A percentile compares a stretch with the other conserved stretches of the same genome.
These are phyloP conservation scores for Scortum barcoo DNA, from an alignment of 2,113 vertebrate species.

Conservation along the genomic window DNA sequence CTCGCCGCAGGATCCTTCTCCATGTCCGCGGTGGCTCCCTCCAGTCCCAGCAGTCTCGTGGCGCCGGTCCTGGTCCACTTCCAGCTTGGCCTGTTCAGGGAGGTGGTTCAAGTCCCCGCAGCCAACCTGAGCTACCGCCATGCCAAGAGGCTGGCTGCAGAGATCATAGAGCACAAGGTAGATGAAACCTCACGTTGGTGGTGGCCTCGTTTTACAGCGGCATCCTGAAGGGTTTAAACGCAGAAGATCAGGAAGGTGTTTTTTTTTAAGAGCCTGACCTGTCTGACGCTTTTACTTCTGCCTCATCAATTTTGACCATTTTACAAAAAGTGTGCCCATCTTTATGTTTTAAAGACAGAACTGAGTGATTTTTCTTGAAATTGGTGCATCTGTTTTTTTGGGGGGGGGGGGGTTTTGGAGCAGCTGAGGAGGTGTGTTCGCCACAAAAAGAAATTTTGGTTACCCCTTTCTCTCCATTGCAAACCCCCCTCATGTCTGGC, in stretches of 20 bases:
- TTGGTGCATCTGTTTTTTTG: background rate
- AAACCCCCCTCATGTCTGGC: background rate
- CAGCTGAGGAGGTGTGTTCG: background rate
- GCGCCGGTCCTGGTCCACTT: constrained; percentile 70
- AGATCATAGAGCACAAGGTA: constrained; percentile 84
- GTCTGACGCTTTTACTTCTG: background rate
- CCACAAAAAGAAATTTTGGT: background rate
- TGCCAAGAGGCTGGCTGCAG: constrained; percentile 75
- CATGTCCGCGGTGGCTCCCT: constrained; percentile 55
- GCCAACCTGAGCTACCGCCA: constrained; percentile 74
- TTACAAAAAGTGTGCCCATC: no score
- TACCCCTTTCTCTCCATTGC: background rate
- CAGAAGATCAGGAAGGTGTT: background rate
- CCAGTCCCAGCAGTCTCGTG: constrained; percentile 5
- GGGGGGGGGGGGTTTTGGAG: no score
- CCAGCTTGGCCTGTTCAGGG: constrained; percentile 83
- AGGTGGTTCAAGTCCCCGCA: constrained; percentile 70
- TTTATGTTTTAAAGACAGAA: background rate
- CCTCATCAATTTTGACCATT: background rate
- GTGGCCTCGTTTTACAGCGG: background rate
- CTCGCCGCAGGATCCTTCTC: constrained; percentile 31
- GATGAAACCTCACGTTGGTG: background rate
- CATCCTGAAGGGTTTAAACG: background rate
- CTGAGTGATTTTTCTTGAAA: background rate
- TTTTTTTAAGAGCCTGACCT: background rate